Evolutionary conservation across 2,797 vertebrate species (phyloP).

Genomic region (Euthynnus affinis): DNA sequence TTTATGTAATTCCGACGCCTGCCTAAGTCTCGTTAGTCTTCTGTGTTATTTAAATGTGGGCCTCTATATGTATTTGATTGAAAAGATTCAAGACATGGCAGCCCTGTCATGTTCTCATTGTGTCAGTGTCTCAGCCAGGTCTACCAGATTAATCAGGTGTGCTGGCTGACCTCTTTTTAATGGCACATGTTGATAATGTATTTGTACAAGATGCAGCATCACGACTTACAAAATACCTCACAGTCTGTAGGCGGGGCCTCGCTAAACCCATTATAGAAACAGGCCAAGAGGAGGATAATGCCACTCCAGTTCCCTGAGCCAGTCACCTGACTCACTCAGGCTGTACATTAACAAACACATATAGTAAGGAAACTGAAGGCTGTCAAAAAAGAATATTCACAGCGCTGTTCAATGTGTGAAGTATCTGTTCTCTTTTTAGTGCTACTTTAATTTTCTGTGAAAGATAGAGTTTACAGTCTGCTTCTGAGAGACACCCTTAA

Average conservation of each 20-base stretch:
- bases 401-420: conserved; percentile 4
- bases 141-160: conserved; percentile 15
- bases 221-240: conserved; percentile 42
- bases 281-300: conserved; percentile 82
- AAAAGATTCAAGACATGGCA: neutral
- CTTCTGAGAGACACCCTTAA: neutral
- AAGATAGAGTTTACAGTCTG: neutral
- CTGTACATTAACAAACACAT: conserved; percentile 41
- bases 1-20: neutral
- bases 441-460: neutral
- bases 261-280: conserved; percentile 86
- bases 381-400: neutral
- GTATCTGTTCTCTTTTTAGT: neutral
- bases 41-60: neutral
- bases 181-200: conserved; percentile 26
- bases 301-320: conserved; percentile 61
- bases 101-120: neutral
- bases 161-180: neutral
- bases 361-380: conserved; percentile 15
- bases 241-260: conserved; percentile 50
- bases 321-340: conserved; percentile 65
- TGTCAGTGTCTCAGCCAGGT: neutral
- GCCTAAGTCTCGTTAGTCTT: neutral
- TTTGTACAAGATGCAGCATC: conserved; percentile 44
- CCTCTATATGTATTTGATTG: neutral